Evolutionary conservation across 1,140 invertebrate species (phyloP).

Genomic region (Apolygus lucorum): DNA sequence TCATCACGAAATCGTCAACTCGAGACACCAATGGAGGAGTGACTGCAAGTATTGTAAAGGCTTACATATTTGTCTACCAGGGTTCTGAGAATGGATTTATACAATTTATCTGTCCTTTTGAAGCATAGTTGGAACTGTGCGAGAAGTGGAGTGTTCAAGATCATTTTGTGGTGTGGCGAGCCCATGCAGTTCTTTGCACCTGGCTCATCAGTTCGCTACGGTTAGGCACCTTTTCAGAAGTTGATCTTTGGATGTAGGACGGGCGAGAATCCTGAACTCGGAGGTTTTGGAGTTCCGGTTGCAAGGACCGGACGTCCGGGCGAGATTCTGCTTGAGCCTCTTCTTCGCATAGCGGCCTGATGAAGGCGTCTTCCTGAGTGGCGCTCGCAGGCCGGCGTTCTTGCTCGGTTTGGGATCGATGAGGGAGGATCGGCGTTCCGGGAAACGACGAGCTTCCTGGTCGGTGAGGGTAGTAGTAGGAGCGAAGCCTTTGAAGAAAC

Average conservation of each 20-base stretch:
- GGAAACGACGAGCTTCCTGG: constrained; percentile 3
- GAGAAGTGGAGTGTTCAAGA: too few relatives aligned
- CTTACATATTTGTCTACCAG: too few relatives aligned
- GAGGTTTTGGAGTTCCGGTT: constrained; percentile 32
- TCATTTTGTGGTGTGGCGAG: constrained; percentile 74
- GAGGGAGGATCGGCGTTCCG: constrained; percentile 12
- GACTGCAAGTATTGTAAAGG: too few relatives aligned
- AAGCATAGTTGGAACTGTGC: too few relatives aligned
- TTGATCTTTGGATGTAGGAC: constrained; percentile 62
- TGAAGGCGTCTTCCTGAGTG: constrained; percentile 9
- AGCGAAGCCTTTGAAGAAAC: constrained; percentile 13
- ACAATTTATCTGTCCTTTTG: too few relatives aligned
- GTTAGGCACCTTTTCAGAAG: constrained; percentile 73
- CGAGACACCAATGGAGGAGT: too few relatives aligned
- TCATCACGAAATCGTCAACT: too few relatives aligned
- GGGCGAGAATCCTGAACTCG: constrained; percentile 7
- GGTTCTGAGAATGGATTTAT: too few relatives aligned
- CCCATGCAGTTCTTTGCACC: constrained; percentile 68
- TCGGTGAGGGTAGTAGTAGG: constrained; percentile 17
- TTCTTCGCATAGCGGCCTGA: constrained; percentile 20
- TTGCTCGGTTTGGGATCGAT: background rate
- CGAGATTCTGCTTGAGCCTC: background rate
- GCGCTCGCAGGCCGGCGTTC: background rate
- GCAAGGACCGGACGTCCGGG: background rate
- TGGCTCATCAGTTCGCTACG: constrained; percentile 74